Evolutionary conservation across 2,888 invertebrate genomes (phyloP).

Genomic region (Dryobotodes eremita): DNA sequence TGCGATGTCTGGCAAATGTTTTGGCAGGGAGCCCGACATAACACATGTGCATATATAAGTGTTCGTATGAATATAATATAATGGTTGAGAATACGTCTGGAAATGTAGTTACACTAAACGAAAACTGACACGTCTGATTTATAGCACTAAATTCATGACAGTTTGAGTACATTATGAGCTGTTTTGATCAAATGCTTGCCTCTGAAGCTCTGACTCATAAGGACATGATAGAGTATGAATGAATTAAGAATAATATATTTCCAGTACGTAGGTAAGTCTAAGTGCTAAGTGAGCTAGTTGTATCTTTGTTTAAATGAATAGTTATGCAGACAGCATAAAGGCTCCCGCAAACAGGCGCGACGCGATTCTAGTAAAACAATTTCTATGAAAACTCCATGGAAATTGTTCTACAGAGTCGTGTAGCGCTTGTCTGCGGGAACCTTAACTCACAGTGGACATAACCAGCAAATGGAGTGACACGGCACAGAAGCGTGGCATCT

Average conservation of each 20-base stretch:
- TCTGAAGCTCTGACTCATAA: slow-evolving; percentile 57
- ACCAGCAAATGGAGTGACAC: slow-evolving; percentile 22
- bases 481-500: slow-evolving; percentile 24
- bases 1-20: slow-evolving; percentile 71
- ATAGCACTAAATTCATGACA: slow-evolving; percentile 69
- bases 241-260: slow-evolving; percentile 37
- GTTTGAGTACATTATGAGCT: slow-evolving; percentile 67
- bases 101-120: slow-evolving; percentile 71
- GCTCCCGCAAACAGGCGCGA: too few relatives aligned
- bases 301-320: slow-evolving; percentile 29
- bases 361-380: too few relatives aligned
- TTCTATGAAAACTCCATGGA: too few relatives aligned
- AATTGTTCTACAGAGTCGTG: too few relatives aligned
- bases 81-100: slow-evolving; percentile 67
- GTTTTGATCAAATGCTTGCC: slow-evolving; percentile 67
- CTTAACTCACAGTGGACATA: slow-evolving; percentile 10
- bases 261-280: slow-evolving; percentile 13
- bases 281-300: neutral
- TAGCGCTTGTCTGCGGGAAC: too few relatives aligned
- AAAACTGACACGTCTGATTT: slow-evolving; percentile 73
- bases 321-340: slow-evolving; percentile 37
- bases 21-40: slow-evolving; percentile 75
- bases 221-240: slow-evolving; percentile 47
- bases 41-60: slow-evolving; percentile 57
- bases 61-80: slow-evolving; percentile 50